Percentiles rank a stretch among this genome's conserved stretches.
phyloP scores from a whole-genome alignment of 1,140 invertebrate genomes.

The Araneus ventricosus region DNA sequence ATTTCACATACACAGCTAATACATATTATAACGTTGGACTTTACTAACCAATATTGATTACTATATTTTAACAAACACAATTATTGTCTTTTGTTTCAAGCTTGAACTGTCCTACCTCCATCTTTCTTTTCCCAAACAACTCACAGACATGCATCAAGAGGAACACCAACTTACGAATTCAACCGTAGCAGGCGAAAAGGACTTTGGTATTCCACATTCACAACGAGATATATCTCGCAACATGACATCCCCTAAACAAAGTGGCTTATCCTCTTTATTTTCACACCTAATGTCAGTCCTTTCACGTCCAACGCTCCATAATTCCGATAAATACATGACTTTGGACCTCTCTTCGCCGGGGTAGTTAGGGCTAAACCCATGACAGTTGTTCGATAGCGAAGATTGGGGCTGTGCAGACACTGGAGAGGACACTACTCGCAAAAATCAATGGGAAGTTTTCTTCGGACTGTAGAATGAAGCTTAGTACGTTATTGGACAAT shows the following conservation, averaged over 20 bases:
- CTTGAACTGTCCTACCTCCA: too few species aligned
- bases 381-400: constrained; percentile 25
- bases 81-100: too few species aligned
- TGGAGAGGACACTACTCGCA: too few species aligned
- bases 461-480: not conserved
- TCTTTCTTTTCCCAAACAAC: not conserved
- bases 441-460: constrained; percentile 30
- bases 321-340: constrained; percentile 31
- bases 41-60: too few species aligned
- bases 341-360: not conserved
- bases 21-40: too few species aligned
- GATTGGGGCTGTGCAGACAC: not conserved
- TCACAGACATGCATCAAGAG: not conserved
- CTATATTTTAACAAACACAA: too few species aligned
- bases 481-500: constrained; percentile 17
- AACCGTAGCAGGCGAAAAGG: not conserved
- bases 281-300: not conserved
- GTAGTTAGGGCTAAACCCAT: not conserved
- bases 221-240: not conserved
- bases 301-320: not conserved
- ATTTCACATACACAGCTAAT: too few species aligned
- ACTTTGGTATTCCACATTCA: not conserved
- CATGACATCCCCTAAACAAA: not conserved
- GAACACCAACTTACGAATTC: not conserved
- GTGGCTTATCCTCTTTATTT: not conserved